phyloP scores from a whole-genome alignment of 23 tunicate species.

The Trididemnum clinides region DNA sequence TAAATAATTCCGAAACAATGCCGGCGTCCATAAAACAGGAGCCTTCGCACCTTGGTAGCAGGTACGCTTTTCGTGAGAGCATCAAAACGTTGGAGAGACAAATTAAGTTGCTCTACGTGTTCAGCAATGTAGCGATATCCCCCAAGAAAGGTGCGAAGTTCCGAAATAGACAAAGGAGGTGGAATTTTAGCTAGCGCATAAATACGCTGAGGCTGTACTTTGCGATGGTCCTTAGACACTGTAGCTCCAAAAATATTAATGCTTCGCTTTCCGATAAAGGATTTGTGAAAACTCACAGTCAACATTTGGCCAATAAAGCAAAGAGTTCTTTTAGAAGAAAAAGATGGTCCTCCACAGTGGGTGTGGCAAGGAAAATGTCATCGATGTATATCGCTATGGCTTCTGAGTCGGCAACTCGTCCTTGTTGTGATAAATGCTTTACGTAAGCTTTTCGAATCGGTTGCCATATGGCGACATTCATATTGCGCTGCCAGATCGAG shows the following conservation, averaged over 20 bases:
- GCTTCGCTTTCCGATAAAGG: neutral
- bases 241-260: neutral
- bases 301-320: neutral
- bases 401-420: neutral
- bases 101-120: slow-evolving; percentile 2
- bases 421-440: neutral
- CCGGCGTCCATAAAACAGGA: neutral
- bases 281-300: neutral
- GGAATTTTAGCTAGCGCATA: neutral
- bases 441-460: neutral
- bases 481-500: neutral
- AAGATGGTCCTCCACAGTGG: slow-evolving; percentile 19
- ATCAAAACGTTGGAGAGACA: slow-evolving; percentile 2
- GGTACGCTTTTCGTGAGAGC: neutral
- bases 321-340: neutral
- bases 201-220: slow-evolving; percentile 35
- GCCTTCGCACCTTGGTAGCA: neutral
- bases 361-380: slow-evolving; percentile 33
- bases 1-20: neutral
- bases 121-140: slow-evolving; percentile 23
- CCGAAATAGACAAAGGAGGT: neutral
- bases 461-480: neutral
- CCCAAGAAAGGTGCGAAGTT: slow-evolving; percentile 7
- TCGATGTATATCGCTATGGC: slow-evolving; percentile 15
- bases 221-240: neutral